Percentiles rank a stretch among this genome's conserved stretches.
phyloP scores from a whole-genome alignment of 1,140 invertebrate genomes.

The Stegodyphus dumicola region DNA sequence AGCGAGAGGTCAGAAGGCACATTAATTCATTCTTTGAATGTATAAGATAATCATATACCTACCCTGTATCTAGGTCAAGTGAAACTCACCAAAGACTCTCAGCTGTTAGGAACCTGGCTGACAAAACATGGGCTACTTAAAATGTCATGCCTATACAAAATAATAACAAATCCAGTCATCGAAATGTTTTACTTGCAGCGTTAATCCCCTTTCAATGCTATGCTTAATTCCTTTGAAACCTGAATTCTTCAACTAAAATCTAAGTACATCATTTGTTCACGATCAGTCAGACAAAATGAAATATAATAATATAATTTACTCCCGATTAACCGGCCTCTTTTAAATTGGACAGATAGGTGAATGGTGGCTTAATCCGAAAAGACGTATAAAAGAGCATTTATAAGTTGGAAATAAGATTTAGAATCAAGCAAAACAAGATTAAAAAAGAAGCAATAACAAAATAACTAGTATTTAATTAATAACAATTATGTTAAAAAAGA shows the following conservation, averaged over 20 bases:
- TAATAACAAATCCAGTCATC: not conserved
- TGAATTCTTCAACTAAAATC: not conserved
- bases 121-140: not conserved
- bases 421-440: too few relatives aligned
- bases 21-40: not conserved
- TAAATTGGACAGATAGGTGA: too few relatives aligned
- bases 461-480: too few relatives aligned
- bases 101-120: too few relatives aligned
- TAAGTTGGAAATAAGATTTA: too few relatives aligned
- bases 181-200: not conserved
- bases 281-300: too few relatives aligned
- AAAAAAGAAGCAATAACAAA: too few relatives aligned
- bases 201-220: not conserved
- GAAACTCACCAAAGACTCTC: not conserved
- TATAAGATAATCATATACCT: not conserved
- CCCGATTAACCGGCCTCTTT: too few relatives aligned
- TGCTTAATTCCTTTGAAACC: not conserved
- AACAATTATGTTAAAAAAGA: too few relatives aligned
- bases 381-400: too few relatives aligned
- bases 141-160: not conserved
- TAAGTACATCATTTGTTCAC: not conserved
- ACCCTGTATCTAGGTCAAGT: not conserved
- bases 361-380: too few relatives aligned
- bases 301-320: too few relatives aligned
- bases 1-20: not conserved